Evolutionary conservation across 2,113 vertebrate species (phyloP), one percentile per base, ranked within the genome.

Genomic region (Sula dactylatra): DNA sequence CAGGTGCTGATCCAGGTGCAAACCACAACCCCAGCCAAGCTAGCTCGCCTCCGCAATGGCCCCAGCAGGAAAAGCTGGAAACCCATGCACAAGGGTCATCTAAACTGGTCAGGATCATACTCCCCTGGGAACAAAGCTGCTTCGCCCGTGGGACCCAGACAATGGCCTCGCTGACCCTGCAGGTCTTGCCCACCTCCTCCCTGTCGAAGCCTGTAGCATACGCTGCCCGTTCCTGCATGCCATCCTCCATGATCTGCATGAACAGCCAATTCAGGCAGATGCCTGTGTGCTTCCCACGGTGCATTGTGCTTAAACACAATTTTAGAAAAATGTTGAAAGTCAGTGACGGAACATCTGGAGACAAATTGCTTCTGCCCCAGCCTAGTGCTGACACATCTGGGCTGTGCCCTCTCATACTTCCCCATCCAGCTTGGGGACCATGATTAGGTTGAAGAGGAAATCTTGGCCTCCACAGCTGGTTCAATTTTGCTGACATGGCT

Each of bases 181-280:
- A n/a, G 56, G 32, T 47, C 55, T 47, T 38, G 47, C 34, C 55
- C 70, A n/a, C 11, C 74, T 55, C 55, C 27, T 34, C 50, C 29
- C 17, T 21, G 40, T 4, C 78, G 22, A 34, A 77, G 50, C 56
- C 82, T 9, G 31, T 3, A 27, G 36, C 26, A 13, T 4, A 4
- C 3, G 4, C 9, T 71, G 61, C 29, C 42, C 4, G 0, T 24
- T 73, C 25, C 32, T 54, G 47, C 26, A 3, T 8, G 17, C 16
- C 26, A 22, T 9, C 29, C 62, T 11, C 69, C 36, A 3, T 22
- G 31, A 5, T 4, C 67, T 17, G 1, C 45, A 14, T 0, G 5
- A 6, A 26, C 45, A 83, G 34, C 59, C 44, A 3, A 6, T 1
- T 13, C 34, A 18, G 40, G 62, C 50, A 49, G 64, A 12, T 14